phyloP scores from a whole-genome alignment of 2,888 invertebrate genomes.

The Hyalella azteca region DNA sequence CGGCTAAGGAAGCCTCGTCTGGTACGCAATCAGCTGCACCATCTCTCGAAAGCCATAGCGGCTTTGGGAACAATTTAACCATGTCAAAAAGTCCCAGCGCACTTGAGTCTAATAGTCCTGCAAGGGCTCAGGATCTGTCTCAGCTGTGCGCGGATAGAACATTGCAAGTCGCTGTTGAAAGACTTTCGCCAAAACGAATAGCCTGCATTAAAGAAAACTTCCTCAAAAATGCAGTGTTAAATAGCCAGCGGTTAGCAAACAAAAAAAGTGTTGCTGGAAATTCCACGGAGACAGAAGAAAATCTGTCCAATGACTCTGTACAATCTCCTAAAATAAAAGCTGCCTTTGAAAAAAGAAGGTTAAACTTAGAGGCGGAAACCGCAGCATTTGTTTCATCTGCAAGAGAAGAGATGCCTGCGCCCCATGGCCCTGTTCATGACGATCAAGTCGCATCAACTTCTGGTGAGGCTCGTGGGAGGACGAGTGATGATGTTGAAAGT shows the following conservation, averaged over 20 bases:
- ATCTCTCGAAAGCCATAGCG: too few species aligned
- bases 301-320: not conserved
- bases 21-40: too few species aligned
- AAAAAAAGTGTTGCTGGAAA: not conserved
- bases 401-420: not conserved
- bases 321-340: not conserved
- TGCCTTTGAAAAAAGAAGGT: not conserved
- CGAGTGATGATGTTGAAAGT: not conserved
- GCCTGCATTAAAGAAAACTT: not conserved
- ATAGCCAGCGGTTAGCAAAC: not conserved
- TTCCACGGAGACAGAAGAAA: not conserved
- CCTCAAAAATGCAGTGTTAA: slow-evolving; percentile 20
- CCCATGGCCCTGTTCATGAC: not conserved
- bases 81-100: too few species aligned
- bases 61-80: too few species aligned
- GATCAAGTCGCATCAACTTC: not conserved
- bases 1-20: too few species aligned
- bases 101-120: too few species aligned
- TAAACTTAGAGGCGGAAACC: not conserved
- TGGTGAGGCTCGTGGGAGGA: not conserved
- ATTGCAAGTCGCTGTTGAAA: not conserved
- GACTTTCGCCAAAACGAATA: not conserved
- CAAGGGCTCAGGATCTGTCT: too few species aligned
- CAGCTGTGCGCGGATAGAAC: not conserved
- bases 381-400: too few species aligned